phyloP scores from a whole-genome alignment of 2,797 vertebrate species.

The Picus viridis region DNA sequence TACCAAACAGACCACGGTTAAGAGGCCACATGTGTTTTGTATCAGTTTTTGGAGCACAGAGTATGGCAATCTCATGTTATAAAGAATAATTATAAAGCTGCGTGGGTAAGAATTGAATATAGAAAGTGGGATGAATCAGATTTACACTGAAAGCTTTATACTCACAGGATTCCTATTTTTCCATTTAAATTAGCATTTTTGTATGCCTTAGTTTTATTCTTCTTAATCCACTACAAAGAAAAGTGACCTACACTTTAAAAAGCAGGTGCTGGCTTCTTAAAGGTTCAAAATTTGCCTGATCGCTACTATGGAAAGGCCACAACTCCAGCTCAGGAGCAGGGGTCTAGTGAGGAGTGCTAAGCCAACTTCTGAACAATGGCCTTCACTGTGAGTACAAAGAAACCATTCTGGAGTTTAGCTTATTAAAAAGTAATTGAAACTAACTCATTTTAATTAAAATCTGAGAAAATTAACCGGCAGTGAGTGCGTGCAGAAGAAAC shows the following conservation, averaged over 20 bases:
- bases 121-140: neutral
- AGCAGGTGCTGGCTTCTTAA: neutral
- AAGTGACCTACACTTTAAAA: neutral
- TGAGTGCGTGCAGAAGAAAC: neutral
- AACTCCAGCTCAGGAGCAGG: neutral
- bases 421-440: conserved; percentile 19
- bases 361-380: conserved; percentile 15
- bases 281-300: neutral
- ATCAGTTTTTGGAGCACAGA: neutral
- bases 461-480: neutral
- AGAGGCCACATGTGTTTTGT: neutral
- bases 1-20: neutral
- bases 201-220: neutral
- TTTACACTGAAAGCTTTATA: neutral
- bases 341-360: neutral
- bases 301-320: neutral
- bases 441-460: conserved; percentile 17
- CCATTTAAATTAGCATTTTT: neutral
- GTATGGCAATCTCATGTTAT: neutral
- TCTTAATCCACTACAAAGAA: neutral
- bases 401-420: conserved; percentile 21
- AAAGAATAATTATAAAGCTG: neutral
- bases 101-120: neutral
- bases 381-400: conserved; percentile 20
- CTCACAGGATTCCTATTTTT: neutral